Percentiles rank a stretch among this genome's conserved stretches.
phyloP scores from a whole-genome alignment of 2,797 vertebrate species.

The Enteromius paludinosus region DNA sequence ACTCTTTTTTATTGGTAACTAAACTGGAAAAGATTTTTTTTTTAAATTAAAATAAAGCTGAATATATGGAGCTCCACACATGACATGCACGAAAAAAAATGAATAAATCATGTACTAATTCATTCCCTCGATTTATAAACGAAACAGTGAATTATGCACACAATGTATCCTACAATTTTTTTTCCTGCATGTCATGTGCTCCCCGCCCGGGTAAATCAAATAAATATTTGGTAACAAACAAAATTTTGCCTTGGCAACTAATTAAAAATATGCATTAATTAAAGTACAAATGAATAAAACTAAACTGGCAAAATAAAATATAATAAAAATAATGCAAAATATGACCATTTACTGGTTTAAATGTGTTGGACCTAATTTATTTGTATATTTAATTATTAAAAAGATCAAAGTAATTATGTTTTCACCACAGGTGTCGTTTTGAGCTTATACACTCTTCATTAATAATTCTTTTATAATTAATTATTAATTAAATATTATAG shows the following conservation, averaged over 20 bases:
- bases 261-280: background rate
- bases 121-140: no score
- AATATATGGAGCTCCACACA: no score
- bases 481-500: no score
- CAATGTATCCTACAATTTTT: no score
- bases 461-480: no score
- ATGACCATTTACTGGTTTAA: background rate
- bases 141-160: no score
- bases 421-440: no score
- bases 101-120: no score
- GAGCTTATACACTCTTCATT: no score
- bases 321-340: background rate
- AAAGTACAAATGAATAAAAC: background rate
- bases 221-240: background rate
- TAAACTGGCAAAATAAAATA: background rate
- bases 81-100: no score
- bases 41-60: background rate
- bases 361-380: background rate
- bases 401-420: no score
- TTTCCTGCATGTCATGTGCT: no score
- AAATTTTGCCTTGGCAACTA: background rate
- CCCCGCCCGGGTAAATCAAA: background rate
- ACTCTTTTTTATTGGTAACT: background rate
- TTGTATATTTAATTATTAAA: background rate
- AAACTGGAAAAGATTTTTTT: background rate